These are phyloP conservation scores for Synergus gifuensis DNA, from an alignment of 2,888 invertebrate species.

Conservation along the genomic window DNA sequence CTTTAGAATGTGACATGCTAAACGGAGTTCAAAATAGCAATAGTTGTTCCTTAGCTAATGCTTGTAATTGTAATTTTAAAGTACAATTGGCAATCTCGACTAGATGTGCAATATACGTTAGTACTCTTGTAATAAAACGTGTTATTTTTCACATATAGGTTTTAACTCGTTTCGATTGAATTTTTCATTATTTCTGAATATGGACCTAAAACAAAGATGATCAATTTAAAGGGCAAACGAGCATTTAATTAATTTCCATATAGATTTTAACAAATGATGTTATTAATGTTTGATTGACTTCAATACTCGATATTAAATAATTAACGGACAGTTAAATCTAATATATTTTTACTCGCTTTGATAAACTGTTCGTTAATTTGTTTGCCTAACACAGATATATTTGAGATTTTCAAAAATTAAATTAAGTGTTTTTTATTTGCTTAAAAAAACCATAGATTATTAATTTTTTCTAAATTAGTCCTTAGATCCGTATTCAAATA, in stretches of 20 bases:
- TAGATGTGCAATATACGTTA: conserved; percentile 17
- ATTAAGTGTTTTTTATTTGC: background rate
- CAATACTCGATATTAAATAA: background rate
- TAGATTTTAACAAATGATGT: background rate
- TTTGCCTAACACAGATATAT: background rate
- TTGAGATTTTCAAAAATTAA: background rate
- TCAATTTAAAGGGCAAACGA: conserved; percentile 20
- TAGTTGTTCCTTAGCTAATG: conserved; percentile 30
- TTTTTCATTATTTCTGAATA: conserved; percentile 31
- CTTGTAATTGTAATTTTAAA: conserved; percentile 16
- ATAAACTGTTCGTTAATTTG: background rate
- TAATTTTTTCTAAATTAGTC: background rate
- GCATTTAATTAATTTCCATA: conserved; percentile 25
- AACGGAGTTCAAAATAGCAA: background rate
- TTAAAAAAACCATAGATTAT: background rate
- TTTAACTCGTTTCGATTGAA: background rate
- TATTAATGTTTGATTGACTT: conserved; percentile 2
- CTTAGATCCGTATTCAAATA: conserved; percentile 1
- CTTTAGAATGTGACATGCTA: background rate
- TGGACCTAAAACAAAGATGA: conserved; percentile 12
- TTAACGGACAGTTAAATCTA: background rate
- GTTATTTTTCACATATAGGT: conserved; percentile 14
- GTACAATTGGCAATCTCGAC: conserved; percentile 6
- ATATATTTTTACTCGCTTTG: background rate
- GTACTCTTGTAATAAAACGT: conserved; percentile 7